Conservation (phyloP, 1,140 invertebrate genomes). For the Drosophila pachea region DNA sequence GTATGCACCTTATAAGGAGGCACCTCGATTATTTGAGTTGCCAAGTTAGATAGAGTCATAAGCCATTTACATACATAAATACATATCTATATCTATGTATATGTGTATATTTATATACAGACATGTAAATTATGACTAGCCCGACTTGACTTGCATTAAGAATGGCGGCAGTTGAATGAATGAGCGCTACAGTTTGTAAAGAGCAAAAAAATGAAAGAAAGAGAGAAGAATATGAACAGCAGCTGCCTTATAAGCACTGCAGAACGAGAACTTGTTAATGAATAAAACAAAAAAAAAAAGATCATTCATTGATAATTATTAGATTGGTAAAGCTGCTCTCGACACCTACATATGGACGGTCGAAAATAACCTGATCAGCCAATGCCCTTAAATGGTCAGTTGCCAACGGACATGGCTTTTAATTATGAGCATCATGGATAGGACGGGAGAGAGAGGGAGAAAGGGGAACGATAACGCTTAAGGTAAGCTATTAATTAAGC, state of each 20-base stretch:
- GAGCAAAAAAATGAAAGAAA: background rate
- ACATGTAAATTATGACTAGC: conserved; percentile 71
- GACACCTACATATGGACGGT: conserved; percentile 32
- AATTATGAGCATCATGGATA: conserved; percentile 43
- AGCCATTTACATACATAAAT: conserved; percentile 3
- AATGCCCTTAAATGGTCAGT: conserved; percentile 68
- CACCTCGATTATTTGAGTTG: conserved; percentile 31
- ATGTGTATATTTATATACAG: background rate
- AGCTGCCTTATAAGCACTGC: conserved; percentile 62
- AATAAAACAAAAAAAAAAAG: conserved; percentile 47
- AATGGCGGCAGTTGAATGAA: conserved; percentile 41
- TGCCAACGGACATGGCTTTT: conserved; percentile 39
- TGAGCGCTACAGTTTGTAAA: conserved; percentile 38
- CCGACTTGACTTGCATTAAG: conserved; percentile 58
- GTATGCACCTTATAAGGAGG: conserved; percentile 54
- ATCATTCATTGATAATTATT: conserved; percentile 76
- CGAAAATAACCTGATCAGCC: conserved; percentile 20
- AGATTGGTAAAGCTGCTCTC: conserved; percentile 55
- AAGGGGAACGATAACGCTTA: background rate
- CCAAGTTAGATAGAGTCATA: conserved; percentile 61
- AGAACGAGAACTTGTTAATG: conserved; percentile 64
- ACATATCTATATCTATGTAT: too few species aligned
- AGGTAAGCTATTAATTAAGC: conserved; percentile 70
- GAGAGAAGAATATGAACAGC: background rate
- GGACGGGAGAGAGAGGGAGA: background rate